Base-by-base conservation (phyloP, 2,797 vertebrate species). In the Lycodopsis pacificus region DNA sequence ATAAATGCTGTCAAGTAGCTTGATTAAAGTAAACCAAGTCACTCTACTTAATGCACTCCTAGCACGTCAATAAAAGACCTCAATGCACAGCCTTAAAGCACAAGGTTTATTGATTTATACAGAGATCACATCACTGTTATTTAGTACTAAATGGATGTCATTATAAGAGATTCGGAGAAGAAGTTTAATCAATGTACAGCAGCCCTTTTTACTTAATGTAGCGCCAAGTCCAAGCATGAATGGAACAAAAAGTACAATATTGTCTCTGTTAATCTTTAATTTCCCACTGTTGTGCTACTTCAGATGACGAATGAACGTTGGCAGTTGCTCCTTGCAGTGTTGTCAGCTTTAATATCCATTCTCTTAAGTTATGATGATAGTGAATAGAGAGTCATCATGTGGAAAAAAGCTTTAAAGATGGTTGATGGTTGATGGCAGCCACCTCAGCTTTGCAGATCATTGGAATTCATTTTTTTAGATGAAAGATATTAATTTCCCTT, bases 181-280 rank as follows among this genome's bases (percentile, higher is more conserved):
- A 49, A 71, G 14, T 81, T 75, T 51, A 48, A 71, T 73, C 25
- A 71, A 68, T 62, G 32, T 69, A 34, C 34, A 63, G 14, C 12
- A 64, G 54, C 25, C 19, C 20, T 63, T 48, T 80, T 64, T 34
- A 56, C 54, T 58, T 36, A 44, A 71, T 53, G 56, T 10, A 9
- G 65, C 65, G 63, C 25, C 65, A 63, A 3, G 71, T 56, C 15
- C 15, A 20, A 71, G 53, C 8, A 49, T 46, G 22, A 48, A 36
- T 48, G 61, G 63, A 81, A 81, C 58, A 71, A 46, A 59, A 13
- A 67, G 56, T 15, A 54, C 7, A 59, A 34, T 68, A 57, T 59
- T 59, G 32, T 57, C 36, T 61, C 19, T 51, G 22, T 78, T 73
- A 5, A 58, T 42, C 59, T 68, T 30, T 72, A 7, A 54, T 46